Evolutionary conservation across 2,888 invertebrate species (phyloP).

Genomic region (Thumatha senex): DNA sequence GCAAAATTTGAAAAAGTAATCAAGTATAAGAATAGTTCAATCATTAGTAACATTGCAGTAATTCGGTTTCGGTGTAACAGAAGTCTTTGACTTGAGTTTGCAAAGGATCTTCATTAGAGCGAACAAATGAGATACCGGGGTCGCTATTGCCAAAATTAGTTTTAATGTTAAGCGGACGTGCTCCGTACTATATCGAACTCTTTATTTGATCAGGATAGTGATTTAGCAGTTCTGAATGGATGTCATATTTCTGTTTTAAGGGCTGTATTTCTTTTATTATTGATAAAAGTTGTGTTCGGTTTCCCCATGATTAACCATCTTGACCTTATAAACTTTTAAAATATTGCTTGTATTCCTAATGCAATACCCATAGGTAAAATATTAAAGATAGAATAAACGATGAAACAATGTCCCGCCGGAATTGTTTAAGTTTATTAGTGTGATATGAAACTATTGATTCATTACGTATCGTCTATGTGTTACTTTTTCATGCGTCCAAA

Average conservation of each 20-base stretch:
- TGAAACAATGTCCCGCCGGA: too few species aligned
- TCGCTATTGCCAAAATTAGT: constrained; percentile 53
- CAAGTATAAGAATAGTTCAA: too few species aligned
- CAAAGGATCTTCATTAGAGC: constrained; percentile 60
- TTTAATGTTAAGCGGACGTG: constrained; percentile 38
- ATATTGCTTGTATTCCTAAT: background rate
- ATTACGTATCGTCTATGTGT: too few species aligned
- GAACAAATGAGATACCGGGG: constrained; percentile 56
- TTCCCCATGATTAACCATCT: too few species aligned
- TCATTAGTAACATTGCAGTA: background rate
- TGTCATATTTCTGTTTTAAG: background rate
- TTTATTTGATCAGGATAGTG: constrained; percentile 34
- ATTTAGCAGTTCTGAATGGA: constrained; percentile 12
- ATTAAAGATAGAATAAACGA: too few species aligned
- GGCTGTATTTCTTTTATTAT: background rate
- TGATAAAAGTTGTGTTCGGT: too few species aligned
- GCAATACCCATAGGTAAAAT: too few species aligned
- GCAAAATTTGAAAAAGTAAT: too few species aligned
- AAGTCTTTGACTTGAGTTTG: constrained; percentile 31
- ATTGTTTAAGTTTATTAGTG: too few species aligned
- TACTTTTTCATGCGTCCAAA: too few species aligned
- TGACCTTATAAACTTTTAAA: too few species aligned
- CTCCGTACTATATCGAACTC: constrained; percentile 21
- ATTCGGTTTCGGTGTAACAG: constrained; percentile 34
- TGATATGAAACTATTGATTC: too few species aligned